phyloP scores from a whole-genome alignment of 2,888 invertebrate genomes.

The Agonopterix heracliana region DNA sequence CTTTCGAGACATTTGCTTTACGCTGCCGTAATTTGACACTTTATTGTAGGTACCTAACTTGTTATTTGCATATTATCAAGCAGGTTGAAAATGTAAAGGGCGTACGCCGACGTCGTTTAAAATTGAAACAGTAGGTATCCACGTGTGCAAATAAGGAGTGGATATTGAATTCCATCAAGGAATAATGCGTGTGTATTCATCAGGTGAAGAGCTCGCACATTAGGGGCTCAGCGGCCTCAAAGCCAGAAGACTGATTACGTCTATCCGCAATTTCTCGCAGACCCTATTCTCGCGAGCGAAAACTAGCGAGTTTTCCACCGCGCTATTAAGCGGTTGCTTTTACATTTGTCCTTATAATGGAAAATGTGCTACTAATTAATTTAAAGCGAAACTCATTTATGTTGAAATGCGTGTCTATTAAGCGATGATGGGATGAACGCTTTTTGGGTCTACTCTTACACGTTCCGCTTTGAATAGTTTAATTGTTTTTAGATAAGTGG shows the following conservation, averaged over 20 bases:
- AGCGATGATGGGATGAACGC: conserved; percentile 66
- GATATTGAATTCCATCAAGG: conserved; percentile 39
- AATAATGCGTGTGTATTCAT: conserved; percentile 61
- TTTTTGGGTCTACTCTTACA: conserved; percentile 51
- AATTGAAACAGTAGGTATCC: too few relatives aligned
- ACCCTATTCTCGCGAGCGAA: conserved; percentile 74
- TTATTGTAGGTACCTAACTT: not conserved
- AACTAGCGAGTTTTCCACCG: conserved; percentile 76
- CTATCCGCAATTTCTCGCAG: conserved; percentile 75
- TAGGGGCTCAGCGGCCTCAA: conserved; percentile 69
- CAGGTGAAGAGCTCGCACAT: conserved; percentile 67
- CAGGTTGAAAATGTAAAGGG: too few relatives aligned
- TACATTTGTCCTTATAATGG: conserved; percentile 77
- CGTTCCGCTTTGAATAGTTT: conserved; percentile 41
- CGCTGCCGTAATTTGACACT: conserved; percentile 10
- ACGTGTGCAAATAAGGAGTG: conserved; percentile 28
- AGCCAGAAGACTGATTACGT: conserved; percentile 77
- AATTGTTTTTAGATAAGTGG: conserved; percentile 53
- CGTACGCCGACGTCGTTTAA: too few relatives aligned
- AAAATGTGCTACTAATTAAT: conserved; percentile 77
- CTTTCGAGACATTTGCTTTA: conserved; percentile 39
- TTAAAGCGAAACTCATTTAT: conserved; percentile 75
- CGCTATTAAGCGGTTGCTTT: conserved; percentile 75
- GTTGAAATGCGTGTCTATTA: conserved; percentile 74
- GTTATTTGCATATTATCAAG: not conserved